These are phyloP conservation scores for Calephelis virginiensis DNA, from an alignment of 1,140 invertebrate genomes.

Conservation along the genomic window DNA sequence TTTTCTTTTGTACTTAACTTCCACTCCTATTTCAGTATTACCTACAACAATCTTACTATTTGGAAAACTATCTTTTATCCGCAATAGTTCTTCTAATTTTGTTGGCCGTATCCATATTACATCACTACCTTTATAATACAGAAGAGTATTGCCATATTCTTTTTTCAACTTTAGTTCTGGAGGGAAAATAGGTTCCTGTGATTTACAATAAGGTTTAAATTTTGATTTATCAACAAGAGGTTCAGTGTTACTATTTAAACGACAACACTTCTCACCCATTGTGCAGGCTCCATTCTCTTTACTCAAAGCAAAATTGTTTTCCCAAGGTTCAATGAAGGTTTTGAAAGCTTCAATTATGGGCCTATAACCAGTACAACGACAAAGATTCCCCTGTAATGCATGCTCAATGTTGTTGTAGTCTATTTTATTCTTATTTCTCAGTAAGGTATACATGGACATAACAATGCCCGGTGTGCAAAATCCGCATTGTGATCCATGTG, in stretches of 20 bases:
- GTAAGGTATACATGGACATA: no score
- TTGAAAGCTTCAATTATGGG: slow-evolving; percentile 93
- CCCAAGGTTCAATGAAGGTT: slow-evolving; percentile 89
- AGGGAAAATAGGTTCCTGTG: slow-evolving; percentile 96
- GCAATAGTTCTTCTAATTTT: slow-evolving; percentile 83
- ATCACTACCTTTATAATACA: slow-evolving; percentile 84
- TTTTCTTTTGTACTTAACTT: slow-evolving; percentile 94
- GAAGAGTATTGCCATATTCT: slow-evolving; percentile 81
- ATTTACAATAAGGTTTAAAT: slow-evolving; percentile 87
- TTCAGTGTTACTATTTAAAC: slow-evolving; percentile 38
- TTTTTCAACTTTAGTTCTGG: slow-evolving; percentile 85
- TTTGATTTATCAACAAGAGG: slow-evolving; percentile 76
- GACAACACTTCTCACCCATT: slow-evolving; percentile 64
- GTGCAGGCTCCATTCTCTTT: slow-evolving; percentile 33
- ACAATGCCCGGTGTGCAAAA: slow-evolving; percentile 84
- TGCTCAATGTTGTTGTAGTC: slow-evolving; percentile 85
- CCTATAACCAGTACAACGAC: slow-evolving; percentile 94
- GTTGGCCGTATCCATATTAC: slow-evolving; percentile 91
- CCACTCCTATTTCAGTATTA: slow-evolving; percentile 96
- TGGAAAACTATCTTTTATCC: slow-evolving; percentile 86
- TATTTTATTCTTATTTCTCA: slow-evolving; percentile 80
- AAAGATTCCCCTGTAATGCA: slow-evolving; percentile 93
- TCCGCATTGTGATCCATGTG: slow-evolving; percentile 94
- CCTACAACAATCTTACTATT: slow-evolving; percentile 94
- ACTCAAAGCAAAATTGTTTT: slow-evolving; percentile 48